Percentiles rank a stretch among this genome's conserved stretches.
Evolutionary conservation across 2,888 invertebrate genomes (phyloP).

Genomic region (Dolichopus griseipennis): DNA sequence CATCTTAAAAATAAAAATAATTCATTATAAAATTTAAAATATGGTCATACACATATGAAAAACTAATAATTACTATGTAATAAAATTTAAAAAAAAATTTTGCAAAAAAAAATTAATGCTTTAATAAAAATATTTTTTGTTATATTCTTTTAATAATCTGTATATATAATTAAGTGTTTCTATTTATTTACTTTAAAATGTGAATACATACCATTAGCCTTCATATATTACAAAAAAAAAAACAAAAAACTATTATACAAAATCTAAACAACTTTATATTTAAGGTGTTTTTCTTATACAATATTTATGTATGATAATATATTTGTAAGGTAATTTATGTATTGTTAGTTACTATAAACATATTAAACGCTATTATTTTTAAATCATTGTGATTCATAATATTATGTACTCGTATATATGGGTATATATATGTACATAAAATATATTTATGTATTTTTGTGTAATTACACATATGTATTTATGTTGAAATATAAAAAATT

Average conservation of each 20-base stretch:
- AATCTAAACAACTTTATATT: conserved; percentile 5
- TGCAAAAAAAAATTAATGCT: background rate
- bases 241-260: background rate
- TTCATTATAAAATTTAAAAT: no score
- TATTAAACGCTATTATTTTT: no score
- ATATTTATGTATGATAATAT: background rate
- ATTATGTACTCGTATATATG: no score
- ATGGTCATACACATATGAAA: no score
- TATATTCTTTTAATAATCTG: background rate
- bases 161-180: no score
- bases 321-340: background rate
- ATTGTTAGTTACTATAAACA: background rate
- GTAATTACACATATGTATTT: no score
- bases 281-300: background rate
- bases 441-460: no score
- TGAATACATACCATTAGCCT: conserved; percentile 6
- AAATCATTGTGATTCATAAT: no score
- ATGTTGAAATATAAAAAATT: no score
- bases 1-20: no score
- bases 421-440: no score
- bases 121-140: background rate
- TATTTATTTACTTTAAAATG: background rate
- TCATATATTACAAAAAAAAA: no score
- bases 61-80: background rate
- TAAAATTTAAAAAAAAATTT: background rate